phyloP scores from a whole-genome alignment of 1,140 invertebrate genomes.

The Papilio helenus region DNA sequence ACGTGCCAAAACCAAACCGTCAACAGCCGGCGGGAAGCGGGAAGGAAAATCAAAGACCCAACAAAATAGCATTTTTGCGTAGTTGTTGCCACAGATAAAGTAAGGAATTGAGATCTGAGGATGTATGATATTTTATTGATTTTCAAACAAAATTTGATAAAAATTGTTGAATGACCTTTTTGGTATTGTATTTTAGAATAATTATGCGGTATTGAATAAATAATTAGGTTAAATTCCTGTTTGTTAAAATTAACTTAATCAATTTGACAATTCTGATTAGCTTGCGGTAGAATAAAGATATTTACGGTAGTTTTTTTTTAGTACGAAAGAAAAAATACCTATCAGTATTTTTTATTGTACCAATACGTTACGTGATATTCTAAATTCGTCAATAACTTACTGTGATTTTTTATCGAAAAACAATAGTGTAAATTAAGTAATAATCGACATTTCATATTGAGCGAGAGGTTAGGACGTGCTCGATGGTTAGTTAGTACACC shows the following conservation, averaged over 20 bases:
- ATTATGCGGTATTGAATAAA: neutral
- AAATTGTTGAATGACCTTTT: neutral
- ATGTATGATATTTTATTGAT: neutral
- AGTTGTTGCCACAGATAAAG: slow-evolving; percentile 55
- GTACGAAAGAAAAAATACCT: neutral
- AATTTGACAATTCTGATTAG: neutral
- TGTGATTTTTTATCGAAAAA: too few species aligned
- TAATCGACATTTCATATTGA: too few species aligned
- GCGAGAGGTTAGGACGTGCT: too few species aligned
- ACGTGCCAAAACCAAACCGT: slow-evolving; percentile 81
- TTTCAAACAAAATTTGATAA: neutral
- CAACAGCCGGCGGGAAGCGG: slow-evolving; percentile 79
- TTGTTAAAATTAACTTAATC: neutral
- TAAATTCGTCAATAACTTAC: too few species aligned
- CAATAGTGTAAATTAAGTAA: too few species aligned
- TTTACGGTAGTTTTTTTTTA: neutral
- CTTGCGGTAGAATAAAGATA: neutral
- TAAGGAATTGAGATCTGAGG: neutral
- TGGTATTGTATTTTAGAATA: too few species aligned
- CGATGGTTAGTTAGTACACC: too few species aligned
- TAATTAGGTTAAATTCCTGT: neutral
- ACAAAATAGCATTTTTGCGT: slow-evolving; percentile 68
- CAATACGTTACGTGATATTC: too few species aligned
- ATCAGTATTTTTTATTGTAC: neutral
- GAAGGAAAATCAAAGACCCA: slow-evolving; percentile 76